phyloP scores from a whole-genome alignment of 2,888 invertebrate species.

The Stenodema calcarata region DNA sequence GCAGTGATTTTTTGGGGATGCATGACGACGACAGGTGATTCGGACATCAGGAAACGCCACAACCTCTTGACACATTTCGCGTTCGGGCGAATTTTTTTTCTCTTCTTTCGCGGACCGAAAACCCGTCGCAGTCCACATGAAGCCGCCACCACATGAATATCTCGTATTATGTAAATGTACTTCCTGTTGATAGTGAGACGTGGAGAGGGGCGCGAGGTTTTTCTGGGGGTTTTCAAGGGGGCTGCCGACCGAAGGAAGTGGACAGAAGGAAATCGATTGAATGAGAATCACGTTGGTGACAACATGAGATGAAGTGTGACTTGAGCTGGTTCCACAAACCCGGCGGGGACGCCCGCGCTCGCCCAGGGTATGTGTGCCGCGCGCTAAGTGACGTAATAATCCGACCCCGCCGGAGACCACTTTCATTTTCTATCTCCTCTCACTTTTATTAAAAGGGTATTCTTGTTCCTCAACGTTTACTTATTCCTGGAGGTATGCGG shows the following conservation, averaged over 20 bases:
- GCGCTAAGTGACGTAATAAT: background rate
- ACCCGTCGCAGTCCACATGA: background rate
- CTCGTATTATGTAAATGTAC: background rate
- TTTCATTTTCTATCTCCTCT: constrained; percentile 10
- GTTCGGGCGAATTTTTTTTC: background rate
- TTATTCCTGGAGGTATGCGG: background rate
- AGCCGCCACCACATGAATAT: background rate
- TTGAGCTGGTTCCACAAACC: background rate
- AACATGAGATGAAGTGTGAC: background rate
- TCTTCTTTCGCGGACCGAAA: background rate
- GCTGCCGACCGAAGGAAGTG: background rate
- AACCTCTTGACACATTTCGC: background rate
- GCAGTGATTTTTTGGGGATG: too few relatives aligned
- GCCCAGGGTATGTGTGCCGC: background rate
- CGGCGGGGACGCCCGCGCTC: background rate
- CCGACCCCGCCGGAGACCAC: background rate
- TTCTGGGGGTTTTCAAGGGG: background rate
- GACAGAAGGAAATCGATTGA: background rate
- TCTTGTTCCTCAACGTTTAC: background rate
- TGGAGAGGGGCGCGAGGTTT: background rate
- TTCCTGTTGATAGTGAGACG: background rate
- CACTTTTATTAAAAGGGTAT: constrained; percentile 14
- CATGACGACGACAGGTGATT: too few relatives aligned
- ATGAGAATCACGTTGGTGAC: background rate
- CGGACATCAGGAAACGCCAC: background rate